phyloP scores from a whole-genome alignment of 1,140 invertebrate species.

The Cecropterus lyciades region DNA sequence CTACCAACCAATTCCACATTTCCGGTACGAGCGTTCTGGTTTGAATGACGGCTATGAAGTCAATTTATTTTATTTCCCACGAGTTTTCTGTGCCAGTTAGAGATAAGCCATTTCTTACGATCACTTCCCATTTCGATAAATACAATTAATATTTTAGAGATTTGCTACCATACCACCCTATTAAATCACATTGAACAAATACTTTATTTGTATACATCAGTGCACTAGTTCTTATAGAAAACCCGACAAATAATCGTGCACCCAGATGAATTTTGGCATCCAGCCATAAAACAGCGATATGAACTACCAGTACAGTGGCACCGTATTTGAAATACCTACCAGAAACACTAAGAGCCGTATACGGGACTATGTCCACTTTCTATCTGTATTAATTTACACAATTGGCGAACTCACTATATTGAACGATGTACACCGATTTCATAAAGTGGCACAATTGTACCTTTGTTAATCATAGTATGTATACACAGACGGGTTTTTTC shows the following conservation, averaged over 20 bases:
- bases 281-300: conserved; percentile 18
- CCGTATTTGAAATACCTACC: conserved; percentile 14
- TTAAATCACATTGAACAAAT: not conserved
- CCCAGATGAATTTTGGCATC: conserved; percentile 15
- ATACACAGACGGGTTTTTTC: not conserved
- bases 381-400: not conserved
- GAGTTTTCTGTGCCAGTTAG: conserved; percentile 43
- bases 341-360: conserved; percentile 4
- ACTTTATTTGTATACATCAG: conserved; percentile 1
- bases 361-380: not conserved
- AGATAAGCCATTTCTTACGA: conserved; percentile 11
- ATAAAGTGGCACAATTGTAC: too few species aligned
- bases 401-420: too few species aligned
- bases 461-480: not conserved
- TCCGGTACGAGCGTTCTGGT: conserved; percentile 32
- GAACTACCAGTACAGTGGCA: conserved; percentile 11
- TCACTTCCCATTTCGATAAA: not conserved
- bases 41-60: conserved; percentile 50
- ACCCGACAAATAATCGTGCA: conserved; percentile 12
- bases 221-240: conserved; percentile 15
- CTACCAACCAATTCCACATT: conserved; percentile 10
- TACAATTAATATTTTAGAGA: not conserved
- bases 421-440: too few species aligned
- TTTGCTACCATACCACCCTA: not conserved
- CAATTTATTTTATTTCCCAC: conserved; percentile 58